Percentiles rank a stretch among this genome's conserved stretches.
phyloP scores from a whole-genome alignment of 2,797 vertebrate species.

The Crocidura indochinensis region DNA sequence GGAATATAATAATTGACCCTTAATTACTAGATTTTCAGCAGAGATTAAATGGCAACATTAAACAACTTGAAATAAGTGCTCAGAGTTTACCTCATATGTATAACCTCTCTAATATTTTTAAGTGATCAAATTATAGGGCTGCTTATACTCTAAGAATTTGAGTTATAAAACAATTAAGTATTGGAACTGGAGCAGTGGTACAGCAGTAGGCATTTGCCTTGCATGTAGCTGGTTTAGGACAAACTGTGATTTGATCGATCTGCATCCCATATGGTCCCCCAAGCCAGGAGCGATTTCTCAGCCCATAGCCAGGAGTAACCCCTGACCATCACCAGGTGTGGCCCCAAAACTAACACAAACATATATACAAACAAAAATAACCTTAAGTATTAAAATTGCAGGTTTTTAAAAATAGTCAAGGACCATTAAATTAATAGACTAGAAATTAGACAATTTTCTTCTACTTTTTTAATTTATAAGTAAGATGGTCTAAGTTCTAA shows the following conservation, averaged over 20 bases:
- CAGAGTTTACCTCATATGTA: constrained; percentile 32
- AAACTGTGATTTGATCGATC: too few species aligned
- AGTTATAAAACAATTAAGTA: neutral
- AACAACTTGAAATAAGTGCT: constrained; percentile 26
- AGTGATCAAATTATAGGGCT: constrained; percentile 31
- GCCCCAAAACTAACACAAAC: too few species aligned
- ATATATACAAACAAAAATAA: too few species aligned
- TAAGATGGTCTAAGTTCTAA: neutral
- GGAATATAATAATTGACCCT: neutral
- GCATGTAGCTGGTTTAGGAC: too few species aligned
- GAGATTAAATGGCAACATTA: constrained; percentile 47
- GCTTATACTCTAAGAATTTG: constrained; percentile 49
- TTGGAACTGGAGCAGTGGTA: too few species aligned
- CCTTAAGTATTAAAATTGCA: constrained; percentile 6
- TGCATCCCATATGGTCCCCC: too few species aligned
- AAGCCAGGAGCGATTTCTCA: too few species aligned
- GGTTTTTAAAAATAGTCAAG: too few species aligned
- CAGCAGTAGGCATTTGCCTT: too few species aligned
- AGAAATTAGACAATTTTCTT: neutral
- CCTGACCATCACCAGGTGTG: too few species aligned
- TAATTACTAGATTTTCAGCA: constrained; percentile 31
- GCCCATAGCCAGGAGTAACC: too few species aligned
- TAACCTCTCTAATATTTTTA: neutral
- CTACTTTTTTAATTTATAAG: neutral
- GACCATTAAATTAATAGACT: neutral